phyloP scores from a whole-genome alignment of 2,888 invertebrate species.

The Acanthacorydalis orientalis region DNA sequence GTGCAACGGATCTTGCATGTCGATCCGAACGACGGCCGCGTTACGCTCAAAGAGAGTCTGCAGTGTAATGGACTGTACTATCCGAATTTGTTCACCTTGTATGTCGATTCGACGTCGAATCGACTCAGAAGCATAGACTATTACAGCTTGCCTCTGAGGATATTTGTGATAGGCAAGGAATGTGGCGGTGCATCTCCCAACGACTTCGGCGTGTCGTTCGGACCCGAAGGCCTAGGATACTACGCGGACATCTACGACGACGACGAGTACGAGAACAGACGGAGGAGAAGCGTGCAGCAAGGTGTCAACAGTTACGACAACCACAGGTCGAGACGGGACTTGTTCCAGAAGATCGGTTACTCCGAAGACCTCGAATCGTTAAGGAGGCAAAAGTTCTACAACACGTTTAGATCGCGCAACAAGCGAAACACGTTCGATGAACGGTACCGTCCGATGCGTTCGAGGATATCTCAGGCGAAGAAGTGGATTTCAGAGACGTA shows the following conservation, averaged over 20 bases:
- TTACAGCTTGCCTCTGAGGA: constrained; percentile 61
- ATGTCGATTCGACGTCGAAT: constrained; percentile 72
- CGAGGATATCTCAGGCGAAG: constrained; percentile 56
- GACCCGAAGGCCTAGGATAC: constrained; percentile 33
- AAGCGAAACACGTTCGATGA: constrained; percentile 13
- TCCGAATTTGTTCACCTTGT: constrained; percentile 70
- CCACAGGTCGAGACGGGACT: background rate
- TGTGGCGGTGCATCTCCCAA: constrained; percentile 40
- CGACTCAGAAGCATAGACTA: constrained; percentile 64
- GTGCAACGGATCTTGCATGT: constrained; percentile 63
- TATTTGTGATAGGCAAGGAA: constrained; percentile 54
- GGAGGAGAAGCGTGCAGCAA: constrained; percentile 16
- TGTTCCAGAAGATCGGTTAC: background rate
- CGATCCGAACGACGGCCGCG: constrained; percentile 55
- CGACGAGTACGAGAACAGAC: constrained; percentile 14
- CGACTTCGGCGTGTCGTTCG: constrained; percentile 19
- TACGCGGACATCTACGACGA: constrained; percentile 34
- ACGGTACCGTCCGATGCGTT: constrained; percentile 44
- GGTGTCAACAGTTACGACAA: background rate
- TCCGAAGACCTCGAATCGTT: background rate
- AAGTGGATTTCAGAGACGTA: constrained; percentile 78
- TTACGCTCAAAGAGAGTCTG: constrained; percentile 51
- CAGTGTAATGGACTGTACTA: constrained; percentile 69
- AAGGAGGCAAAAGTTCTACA: background rate
- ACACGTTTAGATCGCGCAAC: constrained; percentile 3